Conservation (phyloP, 2,113 vertebrate genomes). For the Phrynosoma platyrhinos region DNA sequence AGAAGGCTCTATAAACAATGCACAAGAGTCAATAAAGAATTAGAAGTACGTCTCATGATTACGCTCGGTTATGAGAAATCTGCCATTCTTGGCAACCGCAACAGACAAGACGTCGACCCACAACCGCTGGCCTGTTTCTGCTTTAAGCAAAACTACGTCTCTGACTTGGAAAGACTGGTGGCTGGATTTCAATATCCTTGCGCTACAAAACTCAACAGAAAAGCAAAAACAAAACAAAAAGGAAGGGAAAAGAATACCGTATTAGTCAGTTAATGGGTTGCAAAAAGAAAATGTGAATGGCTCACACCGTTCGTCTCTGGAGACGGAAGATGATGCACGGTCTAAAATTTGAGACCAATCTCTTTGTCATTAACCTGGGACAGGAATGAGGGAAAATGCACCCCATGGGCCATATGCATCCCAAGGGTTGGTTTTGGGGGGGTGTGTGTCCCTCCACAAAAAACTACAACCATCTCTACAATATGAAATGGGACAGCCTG, state of each 20-base stretch:
- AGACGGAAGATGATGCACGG: no score
- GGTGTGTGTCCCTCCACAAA: no score
- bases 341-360: background rate
- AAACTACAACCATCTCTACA: no score
- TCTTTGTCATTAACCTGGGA: background rate
- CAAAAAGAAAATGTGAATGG: background rate
- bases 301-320: no score
- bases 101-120: background rate
- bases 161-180: background rate
- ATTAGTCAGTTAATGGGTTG: no score
- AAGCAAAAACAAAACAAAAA: background rate
- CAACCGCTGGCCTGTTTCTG: background rate
- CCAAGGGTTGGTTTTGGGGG: no score
- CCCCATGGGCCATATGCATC: no score
- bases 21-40: background rate
- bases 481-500: rapidly evolving
- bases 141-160: rapidly evolving
- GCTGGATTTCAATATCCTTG: background rate
- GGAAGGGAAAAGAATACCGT: background rate
- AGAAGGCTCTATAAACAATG: rapidly evolving
- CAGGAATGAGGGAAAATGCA: background rate
- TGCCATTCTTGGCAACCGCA: background rate
- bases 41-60: rapidly evolving
- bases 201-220: background rate
- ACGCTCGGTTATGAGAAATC: rapidly evolving